Base-by-base conservation (phyloP, 2,113 vertebrate species). In the Motacilla tschutschensis region DNA sequence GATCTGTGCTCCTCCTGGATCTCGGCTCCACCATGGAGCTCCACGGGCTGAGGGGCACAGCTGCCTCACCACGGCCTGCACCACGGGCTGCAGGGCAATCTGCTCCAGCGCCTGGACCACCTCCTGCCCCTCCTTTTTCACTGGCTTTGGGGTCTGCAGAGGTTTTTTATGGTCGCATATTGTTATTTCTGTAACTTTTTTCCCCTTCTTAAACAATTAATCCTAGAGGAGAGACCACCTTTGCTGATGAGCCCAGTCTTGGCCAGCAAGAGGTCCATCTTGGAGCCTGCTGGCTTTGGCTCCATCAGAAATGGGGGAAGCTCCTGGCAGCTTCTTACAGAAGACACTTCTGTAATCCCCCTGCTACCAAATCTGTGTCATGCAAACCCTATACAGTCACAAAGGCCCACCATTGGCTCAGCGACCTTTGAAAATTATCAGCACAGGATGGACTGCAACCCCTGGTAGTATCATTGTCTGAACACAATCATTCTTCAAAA, bases 191-290 rank as follows among this genome's bases (percentile, higher is more conserved):
- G 22, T 28, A 50, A 14, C 48, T 36, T 8, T 71, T 57, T 44
- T 5, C 10, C 21, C 18, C 26, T 50, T 71, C 5, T 43, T 15
- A 28, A 48, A 19, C 16, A 22, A 3, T 2, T n/a, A 57, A 48
- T 55, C 35, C 7, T 25, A 35, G 40, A 35, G 20, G 35, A 53
- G 16, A 3, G 12, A 5, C 55, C 55, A 50, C 36, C 18, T 36
- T 24, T 0, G 0, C 21, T 36, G 36, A 14, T 11, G 50, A 31
- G 50, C 43, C 48, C 8, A 2, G 43, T 36, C 48, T 55, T n/a
- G 57, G 55, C 40, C 64, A 69, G 64, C 0, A 0, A 9, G 0
- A 0, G 9, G 18, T 16, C 26, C 50, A 28, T 8, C 64, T 28
- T 38, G 36, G 43, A 38, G 36, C 26, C 3, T 14, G 14, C 57